These are phyloP conservation scores for Stramonita haemastoma DNA, from an alignment of 2,888 invertebrate genomes.

Conservation along the genomic window DNA sequence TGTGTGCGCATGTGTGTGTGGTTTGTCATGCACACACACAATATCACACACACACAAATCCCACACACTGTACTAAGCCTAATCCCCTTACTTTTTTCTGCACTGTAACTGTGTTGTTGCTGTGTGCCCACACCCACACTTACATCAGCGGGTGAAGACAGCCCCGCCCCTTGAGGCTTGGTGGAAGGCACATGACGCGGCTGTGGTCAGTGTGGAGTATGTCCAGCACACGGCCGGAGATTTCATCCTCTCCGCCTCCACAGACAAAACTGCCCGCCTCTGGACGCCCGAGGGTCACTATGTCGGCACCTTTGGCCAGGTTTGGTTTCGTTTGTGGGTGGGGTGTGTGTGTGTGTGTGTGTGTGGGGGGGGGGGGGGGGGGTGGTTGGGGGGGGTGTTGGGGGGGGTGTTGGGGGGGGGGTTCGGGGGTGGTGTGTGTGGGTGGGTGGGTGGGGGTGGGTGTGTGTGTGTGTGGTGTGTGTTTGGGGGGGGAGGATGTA, in stretches of 20 bases:
- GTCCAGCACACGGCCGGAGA: conserved; percentile 67
- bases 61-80: no score
- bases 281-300: conserved; percentile 73
- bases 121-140: no score
- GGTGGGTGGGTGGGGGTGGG: background rate
- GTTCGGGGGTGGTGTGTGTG: background rate
- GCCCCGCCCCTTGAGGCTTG: conserved; percentile 60
- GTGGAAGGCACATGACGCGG: conserved; percentile 74
- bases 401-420: no score
- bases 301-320: conserved; percentile 77
- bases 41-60: no score
- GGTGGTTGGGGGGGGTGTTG: no score
- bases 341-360: background rate
- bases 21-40: no score
- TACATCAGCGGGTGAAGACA: conserved; percentile 60
- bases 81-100: no score
- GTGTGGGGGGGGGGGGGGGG: background rate
- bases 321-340: conserved; percentile 33
- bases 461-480: background rate
- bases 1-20: no score
- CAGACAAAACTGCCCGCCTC: conserved; percentile 74
- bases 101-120: no score
- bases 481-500: background rate
- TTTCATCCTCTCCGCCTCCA: conserved; percentile 73
- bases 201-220: conserved; percentile 75